Conservation (phyloP, 2,113 vertebrate genomes). For the Morone chrysops region DNA sequence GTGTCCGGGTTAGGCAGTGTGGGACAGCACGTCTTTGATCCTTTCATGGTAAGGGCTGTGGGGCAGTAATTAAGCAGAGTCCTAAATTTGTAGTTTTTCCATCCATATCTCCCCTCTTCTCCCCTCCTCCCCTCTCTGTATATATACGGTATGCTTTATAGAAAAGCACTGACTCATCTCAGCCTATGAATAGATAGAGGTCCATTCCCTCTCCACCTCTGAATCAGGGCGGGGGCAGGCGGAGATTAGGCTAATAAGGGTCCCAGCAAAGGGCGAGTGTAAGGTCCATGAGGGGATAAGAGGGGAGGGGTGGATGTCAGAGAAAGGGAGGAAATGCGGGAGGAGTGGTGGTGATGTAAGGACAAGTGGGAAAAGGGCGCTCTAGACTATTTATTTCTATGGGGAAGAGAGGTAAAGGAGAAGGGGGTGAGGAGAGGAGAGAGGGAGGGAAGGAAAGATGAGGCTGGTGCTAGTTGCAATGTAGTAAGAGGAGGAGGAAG, state of each 20-base stretch:
- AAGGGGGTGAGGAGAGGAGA: neutral
- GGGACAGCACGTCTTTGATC: conserved; percentile 3
- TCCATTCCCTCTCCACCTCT: conserved; percentile 46
- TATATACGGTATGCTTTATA: neutral
- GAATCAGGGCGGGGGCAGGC: conserved; percentile 42
- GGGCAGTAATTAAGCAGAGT: conserved; percentile 35
- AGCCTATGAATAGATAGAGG: conserved; percentile 65
- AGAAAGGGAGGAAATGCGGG: neutral
- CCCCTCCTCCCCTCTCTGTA: neutral
- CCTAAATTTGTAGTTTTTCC: neutral
- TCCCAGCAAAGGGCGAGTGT: conserved; percentile 41
- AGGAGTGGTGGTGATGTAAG: conserved; percentile 10
- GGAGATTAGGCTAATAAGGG: conserved; percentile 67
- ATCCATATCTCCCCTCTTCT: neutral
- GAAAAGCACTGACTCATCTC: conserved; percentile 61
- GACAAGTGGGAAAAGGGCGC: conserved; percentile 9
- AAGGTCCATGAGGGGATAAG: conserved; percentile 30
- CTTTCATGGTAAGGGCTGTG: neutral
- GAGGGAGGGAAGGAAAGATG: neutral
- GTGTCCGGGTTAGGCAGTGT: neutral
- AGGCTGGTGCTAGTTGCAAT: neutral
- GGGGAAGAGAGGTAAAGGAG: conserved; percentile 7
- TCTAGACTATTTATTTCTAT: neutral
- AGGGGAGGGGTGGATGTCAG: conserved; percentile 19
- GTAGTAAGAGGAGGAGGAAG: neutral